Conservation (phyloP, 2,888 invertebrate species). For the Aphidoletes aphidimyza region DNA sequence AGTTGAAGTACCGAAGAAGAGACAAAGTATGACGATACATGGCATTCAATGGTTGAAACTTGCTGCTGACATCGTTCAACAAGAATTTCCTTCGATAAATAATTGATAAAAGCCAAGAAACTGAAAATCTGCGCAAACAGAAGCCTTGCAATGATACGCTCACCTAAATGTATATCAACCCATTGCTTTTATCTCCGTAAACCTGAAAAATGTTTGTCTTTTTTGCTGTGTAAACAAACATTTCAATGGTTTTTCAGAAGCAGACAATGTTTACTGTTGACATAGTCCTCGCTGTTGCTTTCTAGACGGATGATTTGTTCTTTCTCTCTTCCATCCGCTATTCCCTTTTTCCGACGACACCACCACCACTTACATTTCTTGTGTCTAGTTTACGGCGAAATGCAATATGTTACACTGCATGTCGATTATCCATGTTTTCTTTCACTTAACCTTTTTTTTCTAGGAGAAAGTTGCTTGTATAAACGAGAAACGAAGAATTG, state of each 20-base stretch:
- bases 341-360: background rate
- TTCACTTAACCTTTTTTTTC: conserved; percentile 32
- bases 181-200: background rate
- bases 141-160: background rate
- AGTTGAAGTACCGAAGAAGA: background rate
- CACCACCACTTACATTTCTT: background rate
- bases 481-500: background rate
- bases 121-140: background rate
- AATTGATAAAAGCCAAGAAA: conserved; percentile 10
- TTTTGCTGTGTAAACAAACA: background rate
- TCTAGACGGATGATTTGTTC: background rate
- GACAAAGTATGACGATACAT: background rate
- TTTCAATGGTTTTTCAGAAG: background rate
- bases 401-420: conserved; percentile 38
- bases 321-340: background rate
- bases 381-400: background rate
- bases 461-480: background rate
- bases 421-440: conserved; percentile 39
- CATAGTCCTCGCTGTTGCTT: conserved; percentile 5
- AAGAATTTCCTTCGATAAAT: background rate
- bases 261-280: conserved; percentile 9
- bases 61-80: background rate
- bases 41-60: background rate
- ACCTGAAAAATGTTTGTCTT: background rate
- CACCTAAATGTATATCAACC: background rate